Conservation (phyloP, 2,113 vertebrate species). For the Agapornis roseicollis region DNA sequence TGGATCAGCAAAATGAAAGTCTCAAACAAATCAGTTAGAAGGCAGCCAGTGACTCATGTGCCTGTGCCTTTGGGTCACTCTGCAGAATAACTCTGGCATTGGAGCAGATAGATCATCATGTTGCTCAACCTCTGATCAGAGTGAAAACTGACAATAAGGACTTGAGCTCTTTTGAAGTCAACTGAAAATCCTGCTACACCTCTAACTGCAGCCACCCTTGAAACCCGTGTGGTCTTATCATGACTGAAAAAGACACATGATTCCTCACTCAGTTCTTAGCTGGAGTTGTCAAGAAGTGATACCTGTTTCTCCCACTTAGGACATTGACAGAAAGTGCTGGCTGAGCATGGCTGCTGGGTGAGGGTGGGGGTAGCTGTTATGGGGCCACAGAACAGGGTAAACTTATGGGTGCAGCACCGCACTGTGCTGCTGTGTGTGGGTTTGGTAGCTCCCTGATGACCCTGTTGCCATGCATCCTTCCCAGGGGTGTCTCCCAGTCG, state of each 20-base stretch:
- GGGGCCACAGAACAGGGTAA: not conserved
- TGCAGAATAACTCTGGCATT: not conserved
- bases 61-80: not conserved
- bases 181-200: not conserved
- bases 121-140: not conserved
- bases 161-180: not conserved
- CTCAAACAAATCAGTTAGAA: not conserved
- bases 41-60: not conserved
- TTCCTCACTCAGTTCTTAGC: not conserved
- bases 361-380: not conserved
- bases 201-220: not conserved
- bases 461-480: not conserved
- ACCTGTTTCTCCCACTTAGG: not conserved
- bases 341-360: not conserved
- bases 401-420: not conserved
- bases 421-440: fast-evolving
- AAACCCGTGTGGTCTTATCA: not conserved
- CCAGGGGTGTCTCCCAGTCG: not conserved
- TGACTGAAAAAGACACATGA: not conserved
- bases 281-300: not conserved
- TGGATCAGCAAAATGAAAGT: not conserved
- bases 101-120: not conserved
- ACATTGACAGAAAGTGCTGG: not conserved
- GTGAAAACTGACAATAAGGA: not conserved
- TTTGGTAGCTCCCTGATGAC: not conserved